phyloP scores from a whole-genome alignment of 2,113 vertebrate species.

The Dascyllus trimaculatus region DNA sequence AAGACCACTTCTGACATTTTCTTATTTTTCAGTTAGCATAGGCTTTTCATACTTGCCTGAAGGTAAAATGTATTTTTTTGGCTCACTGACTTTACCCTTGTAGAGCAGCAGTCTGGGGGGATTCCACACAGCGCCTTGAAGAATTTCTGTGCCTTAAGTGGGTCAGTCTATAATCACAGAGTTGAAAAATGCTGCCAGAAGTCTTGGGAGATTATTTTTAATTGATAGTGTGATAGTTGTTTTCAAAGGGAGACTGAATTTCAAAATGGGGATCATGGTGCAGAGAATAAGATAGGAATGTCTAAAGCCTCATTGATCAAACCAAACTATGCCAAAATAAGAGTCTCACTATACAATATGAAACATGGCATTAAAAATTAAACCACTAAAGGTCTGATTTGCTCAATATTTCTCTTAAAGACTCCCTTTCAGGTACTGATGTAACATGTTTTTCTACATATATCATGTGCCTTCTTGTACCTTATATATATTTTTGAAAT shows the following conservation, averaged over 20 bases:
- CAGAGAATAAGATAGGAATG: constrained; percentile 10
- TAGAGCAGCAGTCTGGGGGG: constrained; percentile 36
- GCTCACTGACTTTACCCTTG: constrained; percentile 31
- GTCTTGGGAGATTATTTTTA: constrained; percentile 36
- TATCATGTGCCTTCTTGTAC: not conserved
- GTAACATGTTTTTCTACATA: not conserved
- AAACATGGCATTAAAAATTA: constrained; percentile 12
- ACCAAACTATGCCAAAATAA: constrained; percentile 34
- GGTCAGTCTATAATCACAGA: constrained; percentile 52
- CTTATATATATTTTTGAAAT: not conserved
- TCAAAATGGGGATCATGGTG: constrained; percentile 33
- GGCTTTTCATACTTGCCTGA: constrained; percentile 39
- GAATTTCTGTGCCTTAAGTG: constrained; percentile 47
- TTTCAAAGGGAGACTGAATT: constrained; percentile 23
- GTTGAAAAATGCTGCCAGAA: constrained; percentile 26
- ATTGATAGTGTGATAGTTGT: constrained; percentile 36
- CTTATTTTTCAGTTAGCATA: constrained; percentile 26
- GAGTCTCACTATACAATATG: constrained; percentile 14
- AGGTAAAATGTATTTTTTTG: constrained; percentile 27
- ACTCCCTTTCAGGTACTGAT: not conserved
- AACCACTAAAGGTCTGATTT: constrained; percentile 11
- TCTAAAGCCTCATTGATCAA: constrained; percentile 28
- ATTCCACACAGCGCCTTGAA: constrained; percentile 35
- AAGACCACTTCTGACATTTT: constrained; percentile 17
- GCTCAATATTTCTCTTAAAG: constrained; percentile 1